phyloP scores from a whole-genome alignment of 2,888 invertebrate species.

The Nomada lathburiana region DNA sequence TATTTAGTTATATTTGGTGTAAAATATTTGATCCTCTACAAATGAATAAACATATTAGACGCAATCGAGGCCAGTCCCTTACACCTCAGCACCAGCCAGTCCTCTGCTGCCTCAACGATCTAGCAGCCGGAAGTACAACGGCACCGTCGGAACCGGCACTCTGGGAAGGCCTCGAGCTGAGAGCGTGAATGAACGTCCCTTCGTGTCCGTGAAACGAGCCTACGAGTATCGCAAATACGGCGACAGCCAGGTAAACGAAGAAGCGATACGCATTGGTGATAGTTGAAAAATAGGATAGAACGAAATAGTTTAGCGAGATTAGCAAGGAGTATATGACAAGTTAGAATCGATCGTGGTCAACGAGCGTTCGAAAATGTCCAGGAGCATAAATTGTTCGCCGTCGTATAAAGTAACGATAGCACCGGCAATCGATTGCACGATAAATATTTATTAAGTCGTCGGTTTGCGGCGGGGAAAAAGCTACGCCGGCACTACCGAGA shows the following conservation, averaged over 20 bases:
- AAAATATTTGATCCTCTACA: too few relatives aligned
- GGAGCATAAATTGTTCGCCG: constrained; percentile 1
- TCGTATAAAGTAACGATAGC: neutral
- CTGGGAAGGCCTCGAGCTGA: constrained; percentile 81
- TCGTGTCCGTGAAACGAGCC: constrained; percentile 87
- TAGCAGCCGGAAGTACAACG: constrained; percentile 84
- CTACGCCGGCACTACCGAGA: neutral
- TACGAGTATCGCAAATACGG: constrained; percentile 85
- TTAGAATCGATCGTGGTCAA: constrained; percentile 37
- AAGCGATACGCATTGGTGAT: neutral
- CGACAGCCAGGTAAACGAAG: constrained; percentile 84
- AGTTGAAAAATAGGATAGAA: neutral
- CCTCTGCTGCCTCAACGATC: constrained; percentile 85
- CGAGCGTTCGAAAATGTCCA: neutral
- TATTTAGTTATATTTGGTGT: too few relatives aligned
- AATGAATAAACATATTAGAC: constrained; percentile 46
- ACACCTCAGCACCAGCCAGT: constrained; percentile 85
- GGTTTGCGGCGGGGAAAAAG: neutral
- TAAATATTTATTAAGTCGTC: constrained; percentile 46
- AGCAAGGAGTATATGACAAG: neutral
- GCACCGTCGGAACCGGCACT: constrained; percentile 81
- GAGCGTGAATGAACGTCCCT: constrained; percentile 87
- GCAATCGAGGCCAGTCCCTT: constrained; percentile 73
- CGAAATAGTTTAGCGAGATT: constrained; percentile 9
- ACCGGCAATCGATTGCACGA: neutral